Base-by-base conservation (phyloP, 2,797 vertebrate species). In the Chaunax sp. region DNA sequence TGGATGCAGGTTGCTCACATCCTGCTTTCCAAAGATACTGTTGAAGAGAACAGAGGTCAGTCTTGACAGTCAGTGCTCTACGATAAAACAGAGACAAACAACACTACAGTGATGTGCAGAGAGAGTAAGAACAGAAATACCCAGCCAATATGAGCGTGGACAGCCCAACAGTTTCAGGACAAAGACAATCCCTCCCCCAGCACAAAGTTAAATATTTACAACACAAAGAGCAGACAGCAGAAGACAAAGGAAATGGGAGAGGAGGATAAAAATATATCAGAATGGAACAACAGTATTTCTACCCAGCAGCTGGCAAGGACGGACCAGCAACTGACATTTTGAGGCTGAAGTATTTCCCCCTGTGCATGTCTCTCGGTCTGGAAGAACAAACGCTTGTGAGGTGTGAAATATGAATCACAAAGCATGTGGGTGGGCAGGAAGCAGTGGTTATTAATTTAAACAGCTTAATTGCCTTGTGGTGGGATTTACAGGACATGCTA, bases 321-420 rank as follows among this genome's bases (percentile, higher is more conserved):
- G 54, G 10, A 72, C 64, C 53, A 25, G 30, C 41, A 7, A 64
- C 35, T 88, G 86, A 90, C 82, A 90, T 81, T 89, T 86, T 87
- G 71, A 85, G 81, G 81, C 77, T 83, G 62, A 81, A 79, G 77
- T 69, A 51, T 76, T 67, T 77, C 79, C 79, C 78, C 50, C n/a
- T 57, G 80, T 64, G 76, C 46, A 30, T 18, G 37, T 62, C 37
- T 72, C 51, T 54, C 33, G n/a, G 13, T 52, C 53, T 37, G 9
- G 16, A 56, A 67, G 58, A 85, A 78, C 66, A 86, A 85, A 86
- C 41, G 58, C 60, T 57, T 58, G 63, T 44, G 54, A 68, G 56
- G 66, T 75, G 72, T 86, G 77, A 84, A 82, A 77, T 66, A 78
- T 72, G 63, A 69, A 74, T 69, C 61, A 69, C 69, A 78, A 68